Evolutionary conservation across 2,113 vertebrate species (phyloP).

Genomic region (Plestiodon gilberti): DNA sequence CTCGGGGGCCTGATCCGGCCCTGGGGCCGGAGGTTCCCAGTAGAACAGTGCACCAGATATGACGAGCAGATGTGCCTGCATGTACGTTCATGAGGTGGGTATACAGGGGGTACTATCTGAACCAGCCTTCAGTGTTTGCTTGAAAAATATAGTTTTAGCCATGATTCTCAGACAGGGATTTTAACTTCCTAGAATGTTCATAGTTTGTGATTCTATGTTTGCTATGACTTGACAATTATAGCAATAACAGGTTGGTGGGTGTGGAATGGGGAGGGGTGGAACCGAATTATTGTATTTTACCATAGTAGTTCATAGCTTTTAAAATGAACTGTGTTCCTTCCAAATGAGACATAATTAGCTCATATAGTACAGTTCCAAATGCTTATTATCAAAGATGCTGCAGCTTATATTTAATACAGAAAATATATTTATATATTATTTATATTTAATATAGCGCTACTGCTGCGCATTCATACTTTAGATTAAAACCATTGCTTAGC

Average conservation of each 20-base stretch:
- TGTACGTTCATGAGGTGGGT: no score
- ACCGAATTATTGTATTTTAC: neutral
- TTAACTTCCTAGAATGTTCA: conserved; percentile 5
- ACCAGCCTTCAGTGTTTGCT: neutral
- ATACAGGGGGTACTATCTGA: no score
- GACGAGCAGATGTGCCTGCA: no score
- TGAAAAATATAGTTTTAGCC: neutral
- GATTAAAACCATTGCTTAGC: neutral
- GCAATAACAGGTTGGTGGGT: neutral
- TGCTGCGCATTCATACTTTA: neutral
- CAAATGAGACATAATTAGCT: conserved; percentile 33
- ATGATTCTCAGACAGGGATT: conserved; percentile 1
- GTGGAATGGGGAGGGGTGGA: neutral
- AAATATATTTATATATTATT: neutral
- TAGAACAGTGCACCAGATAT: no score
- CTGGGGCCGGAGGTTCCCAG: no score
- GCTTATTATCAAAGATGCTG: conserved; percentile 13
- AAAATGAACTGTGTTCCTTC: neutral
- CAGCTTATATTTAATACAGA: neutral
- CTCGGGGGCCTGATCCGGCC: no score
- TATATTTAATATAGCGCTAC: neutral
- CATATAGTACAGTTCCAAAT: neutral
- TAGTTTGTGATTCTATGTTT: neutral
- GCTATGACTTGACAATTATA: neutral
- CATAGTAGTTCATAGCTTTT: neutral